Evolutionary conservation across 2,113 vertebrate species (phyloP).

Genomic region (Vimba vimba): DNA sequence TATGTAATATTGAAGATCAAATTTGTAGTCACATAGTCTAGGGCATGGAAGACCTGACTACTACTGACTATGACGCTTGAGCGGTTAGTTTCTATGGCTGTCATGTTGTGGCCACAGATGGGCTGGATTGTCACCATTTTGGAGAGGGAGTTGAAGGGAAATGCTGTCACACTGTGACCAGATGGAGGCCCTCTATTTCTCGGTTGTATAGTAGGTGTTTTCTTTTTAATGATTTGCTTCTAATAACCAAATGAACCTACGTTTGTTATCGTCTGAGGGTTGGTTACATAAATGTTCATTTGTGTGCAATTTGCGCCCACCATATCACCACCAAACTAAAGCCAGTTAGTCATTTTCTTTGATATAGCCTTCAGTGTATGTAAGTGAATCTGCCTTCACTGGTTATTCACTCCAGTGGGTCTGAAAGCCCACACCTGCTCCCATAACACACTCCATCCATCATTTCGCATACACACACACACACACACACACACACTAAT

Average conservation of each 20-base stretch:
- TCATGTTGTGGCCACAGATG: constrained; percentile 38
- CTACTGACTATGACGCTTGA: neutral
- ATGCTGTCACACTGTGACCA: constrained; percentile 37
- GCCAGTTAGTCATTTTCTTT: neutral
- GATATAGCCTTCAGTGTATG: neutral
- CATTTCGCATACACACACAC: neutral
- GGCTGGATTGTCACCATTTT: constrained; percentile 32
- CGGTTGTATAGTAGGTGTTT: neutral
- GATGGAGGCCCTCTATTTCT: constrained; percentile 18
- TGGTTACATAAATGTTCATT: neutral
- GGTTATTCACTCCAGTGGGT: neutral
- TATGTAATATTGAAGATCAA: neutral
- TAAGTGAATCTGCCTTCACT: neutral
- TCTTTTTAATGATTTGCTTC: neutral
- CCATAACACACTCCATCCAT: neutral
- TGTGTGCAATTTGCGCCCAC: neutral
- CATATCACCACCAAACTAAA: neutral
- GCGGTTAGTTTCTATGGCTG: constrained; percentile 34
- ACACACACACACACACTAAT: neutral
- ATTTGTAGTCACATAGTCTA: neutral
- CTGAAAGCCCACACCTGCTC: neutral
- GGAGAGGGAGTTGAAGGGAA: constrained; percentile 20
- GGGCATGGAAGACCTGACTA: constrained; percentile 2
- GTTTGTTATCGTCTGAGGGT: neutral
- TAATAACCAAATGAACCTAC: neutral